These are phyloP conservation scores for Carassius auratus DNA, from an alignment of 2,113 vertebrate species.

Conservation along the genomic window DNA sequence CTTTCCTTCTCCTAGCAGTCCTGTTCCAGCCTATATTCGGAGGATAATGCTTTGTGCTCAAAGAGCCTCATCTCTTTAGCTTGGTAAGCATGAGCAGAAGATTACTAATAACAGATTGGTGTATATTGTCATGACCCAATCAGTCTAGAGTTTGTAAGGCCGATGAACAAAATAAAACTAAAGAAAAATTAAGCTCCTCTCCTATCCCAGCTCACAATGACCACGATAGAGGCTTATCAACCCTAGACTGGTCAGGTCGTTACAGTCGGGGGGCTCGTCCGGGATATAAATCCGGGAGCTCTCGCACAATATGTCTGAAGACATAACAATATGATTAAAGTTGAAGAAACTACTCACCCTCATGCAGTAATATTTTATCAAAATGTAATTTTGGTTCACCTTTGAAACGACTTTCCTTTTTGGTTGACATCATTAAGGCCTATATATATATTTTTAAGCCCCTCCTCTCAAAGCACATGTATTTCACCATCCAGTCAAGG, in stretches of 20 bases:
- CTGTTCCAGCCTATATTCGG: slow-evolving; percentile 49
- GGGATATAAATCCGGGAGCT: no score
- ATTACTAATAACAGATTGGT: neutral
- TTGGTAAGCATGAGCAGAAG: neutral
- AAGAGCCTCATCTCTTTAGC: neutral
- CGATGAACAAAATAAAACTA: no score
- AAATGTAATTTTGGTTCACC: neutral
- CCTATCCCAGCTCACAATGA: no score
- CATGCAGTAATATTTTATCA: neutral
- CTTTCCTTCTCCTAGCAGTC: slow-evolving; percentile 41
- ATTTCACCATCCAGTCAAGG: neutral
- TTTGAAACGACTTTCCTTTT: neutral
- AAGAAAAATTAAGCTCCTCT: no score
- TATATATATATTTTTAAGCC: neutral
- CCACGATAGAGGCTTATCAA: no score
- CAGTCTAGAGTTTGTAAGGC: no score
- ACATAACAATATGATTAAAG: neutral
- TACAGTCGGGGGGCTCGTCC: no score
- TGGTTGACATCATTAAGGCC: neutral
- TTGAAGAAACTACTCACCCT: neutral
- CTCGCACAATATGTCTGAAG: no score
- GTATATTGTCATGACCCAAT: neutral
- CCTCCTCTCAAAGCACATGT: neutral
- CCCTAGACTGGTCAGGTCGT: no score
- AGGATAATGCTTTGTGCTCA: neutral